Evolutionary conservation across 2,888 invertebrate species (phyloP), one percentile per base, ranked within the genome.

Genomic region (Drosophila kokeensis): DNA sequence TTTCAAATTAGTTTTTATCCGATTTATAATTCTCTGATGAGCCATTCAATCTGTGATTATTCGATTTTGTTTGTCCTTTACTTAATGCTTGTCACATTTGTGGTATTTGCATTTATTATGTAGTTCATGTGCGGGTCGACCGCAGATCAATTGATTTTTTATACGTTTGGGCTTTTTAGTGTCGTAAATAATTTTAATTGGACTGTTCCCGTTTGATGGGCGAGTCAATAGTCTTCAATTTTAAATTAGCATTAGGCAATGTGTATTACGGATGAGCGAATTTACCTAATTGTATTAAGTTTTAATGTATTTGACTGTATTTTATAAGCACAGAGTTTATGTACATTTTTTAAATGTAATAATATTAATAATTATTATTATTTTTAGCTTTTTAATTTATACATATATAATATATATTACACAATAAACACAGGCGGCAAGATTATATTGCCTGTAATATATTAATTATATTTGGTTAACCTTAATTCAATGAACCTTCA

Each of bases 121-220:
- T 61, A 36, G n/a, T 54, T 58, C 27, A 42, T 32, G 42, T 79
- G 81, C 68, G 81, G 82, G 69, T 68, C 53, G 61, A 87, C 84
- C 90, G 36, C 85, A 76, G 60, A 59, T 60, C 73, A 82, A 90
- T 90, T 90, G 90, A 81, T 89, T 86, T 87, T 84, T 77, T 80
- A 84, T 79, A 65, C 49, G 53, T 70, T 74, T 68, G 53, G 65
- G 59, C 27, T 27, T 49, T 34, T 45, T 11, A 27, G 15, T 38
- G 18, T 49, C 54, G 42, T 45, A 66, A 42, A 75, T 63, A 66
- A 53, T 63, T 77, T 69, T 60, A 76, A 76, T 78, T 69, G 50
- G 53, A 36, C 75, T 52, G n/a, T 66, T 77, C 57, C 42, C 68
- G 63, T 30, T 53, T 49, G 15, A 55, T 45, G 38, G 50, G 34